Base-by-base conservation (phyloP, 2,113 vertebrate genomes). In the Nanorana parkeri region DNA sequence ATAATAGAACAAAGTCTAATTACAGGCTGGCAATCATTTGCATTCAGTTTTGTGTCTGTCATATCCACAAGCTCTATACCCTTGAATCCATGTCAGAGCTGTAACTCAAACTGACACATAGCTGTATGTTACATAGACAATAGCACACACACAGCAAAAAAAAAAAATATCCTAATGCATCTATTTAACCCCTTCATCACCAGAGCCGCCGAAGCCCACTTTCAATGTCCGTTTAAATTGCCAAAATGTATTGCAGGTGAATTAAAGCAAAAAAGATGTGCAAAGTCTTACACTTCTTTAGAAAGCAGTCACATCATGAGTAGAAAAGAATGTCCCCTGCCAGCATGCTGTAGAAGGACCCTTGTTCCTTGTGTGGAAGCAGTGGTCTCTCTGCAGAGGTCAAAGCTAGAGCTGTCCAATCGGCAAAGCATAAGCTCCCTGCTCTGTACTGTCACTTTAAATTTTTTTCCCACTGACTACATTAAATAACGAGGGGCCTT, bases 1-100 rank as follows among this genome's bases (percentile, higher is more conserved):
- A 28, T 69, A 60, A 80, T 47, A 80, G 41, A 69, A 71, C 41
- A 80, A 69, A 13, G 16, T 80, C 20, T 80, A 80, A 80, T 80
- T 71, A 80, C 78, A 80, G 78, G 65, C 66, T 80, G 67, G 78
- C 78, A 60, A 67, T 80, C 78, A 69, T 71, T 28, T 47, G 78
- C 67, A 69, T 69, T 80, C 78, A 71, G 60, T 61, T 67, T 55
- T 28, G 11, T 69, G 21, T 80, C 66, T 71, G 51, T 69, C 78
- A 61, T 19, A 80, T 71, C 29, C 54, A 23, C 13, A 29, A 61
- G 78, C 47, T 61, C 69, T 60, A 58, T 80, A 29, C 65, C 65
- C 78, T 51, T 32, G 32, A 69, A 80, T 55, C 66, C 32, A 26
- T 80, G 78, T 69, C 66, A 80, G 66, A 80, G 51, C 24, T 60